Evolutionary conservation across 2,888 invertebrate species (phyloP).

Genomic region (Oeneis ivallda): DNA sequence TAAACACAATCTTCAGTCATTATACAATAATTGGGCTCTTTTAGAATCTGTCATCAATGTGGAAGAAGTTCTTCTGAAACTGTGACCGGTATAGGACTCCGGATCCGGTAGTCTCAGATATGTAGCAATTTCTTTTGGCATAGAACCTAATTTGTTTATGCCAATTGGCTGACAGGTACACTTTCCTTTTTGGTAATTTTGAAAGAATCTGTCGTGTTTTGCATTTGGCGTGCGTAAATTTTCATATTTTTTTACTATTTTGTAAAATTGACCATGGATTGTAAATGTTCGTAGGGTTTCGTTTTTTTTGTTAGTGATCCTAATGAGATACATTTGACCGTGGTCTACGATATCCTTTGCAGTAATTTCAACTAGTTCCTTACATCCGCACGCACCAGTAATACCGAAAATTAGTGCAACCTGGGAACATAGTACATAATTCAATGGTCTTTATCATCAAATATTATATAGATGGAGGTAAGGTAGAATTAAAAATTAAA

Average conservation of each 20-base stretch:
- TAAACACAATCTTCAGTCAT: not conserved
- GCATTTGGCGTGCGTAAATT: not conserved
- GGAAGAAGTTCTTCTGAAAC: conserved; percentile 1
- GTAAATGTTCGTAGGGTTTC: conserved; percentile 10
- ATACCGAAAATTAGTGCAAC: conserved; percentile 11
- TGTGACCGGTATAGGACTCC: conserved; percentile 2
- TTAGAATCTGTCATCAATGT: not conserved
- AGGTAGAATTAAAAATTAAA: not conserved
- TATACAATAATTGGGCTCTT: conserved; percentile 5
- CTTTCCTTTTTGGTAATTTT: conserved; percentile 17
- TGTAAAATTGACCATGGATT: conserved; percentile 12
- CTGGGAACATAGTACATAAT: not conserved
- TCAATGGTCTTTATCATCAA: not conserved
- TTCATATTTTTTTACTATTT: conserved; percentile 16
- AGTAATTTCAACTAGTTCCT: not conserved
- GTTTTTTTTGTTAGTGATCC: not conserved
- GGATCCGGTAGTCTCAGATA: conserved; percentile 6
- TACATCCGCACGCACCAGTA: not conserved
- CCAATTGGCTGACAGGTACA: conserved; percentile 15
- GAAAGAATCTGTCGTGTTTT: conserved; percentile 11
- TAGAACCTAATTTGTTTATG: conserved; percentile 4
- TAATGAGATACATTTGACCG: conserved; percentile 12
- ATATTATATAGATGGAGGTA: not conserved
- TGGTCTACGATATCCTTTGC: conserved; percentile 6
- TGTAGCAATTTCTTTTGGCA: conserved; percentile 6